These are phyloP conservation scores for Rhinopithecus roxellana DNA, from an alignment of 2,113 vertebrate species.

Conservation along the genomic window DNA sequence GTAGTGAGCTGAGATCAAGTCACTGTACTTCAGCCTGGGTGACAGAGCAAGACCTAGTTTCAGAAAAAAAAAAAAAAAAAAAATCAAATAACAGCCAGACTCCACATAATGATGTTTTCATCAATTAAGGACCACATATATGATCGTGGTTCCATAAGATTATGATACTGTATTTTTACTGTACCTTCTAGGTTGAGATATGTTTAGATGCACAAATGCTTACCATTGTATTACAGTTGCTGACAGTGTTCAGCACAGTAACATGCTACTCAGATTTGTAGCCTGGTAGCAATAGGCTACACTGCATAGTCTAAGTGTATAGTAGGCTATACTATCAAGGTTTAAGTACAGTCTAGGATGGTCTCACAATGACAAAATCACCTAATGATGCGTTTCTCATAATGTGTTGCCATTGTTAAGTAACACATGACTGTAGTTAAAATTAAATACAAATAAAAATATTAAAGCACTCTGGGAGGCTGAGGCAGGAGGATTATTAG, in stretches of 20 bases:
- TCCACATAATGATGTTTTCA: background rate
- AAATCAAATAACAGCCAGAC: background rate
- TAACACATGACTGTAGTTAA: background rate
- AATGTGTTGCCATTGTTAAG: background rate
- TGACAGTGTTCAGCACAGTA: background rate
- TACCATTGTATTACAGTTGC: background rate
- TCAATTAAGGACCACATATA: background rate
- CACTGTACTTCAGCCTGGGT: too few relatives aligned
- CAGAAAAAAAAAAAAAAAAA: too few relatives aligned
- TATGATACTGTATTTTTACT: background rate
- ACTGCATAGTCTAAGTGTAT: background rate
- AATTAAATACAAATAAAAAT: conserved; percentile 9
- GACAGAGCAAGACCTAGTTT: too few relatives aligned
- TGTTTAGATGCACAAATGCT: background rate
- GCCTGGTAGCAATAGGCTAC: background rate
- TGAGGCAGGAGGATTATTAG: too few relatives aligned
- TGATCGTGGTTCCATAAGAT: background rate
- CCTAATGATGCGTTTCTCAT: background rate
- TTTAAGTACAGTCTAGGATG: background rate
- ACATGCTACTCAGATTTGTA: background rate
- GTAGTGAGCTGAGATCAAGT: too few relatives aligned
- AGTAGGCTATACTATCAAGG: background rate
- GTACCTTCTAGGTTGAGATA: background rate
- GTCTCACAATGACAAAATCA: background rate
- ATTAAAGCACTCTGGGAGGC: background rate